phyloP scores from a whole-genome alignment of 1,140 invertebrate species.

The Acromyrmex charruanus region DNA sequence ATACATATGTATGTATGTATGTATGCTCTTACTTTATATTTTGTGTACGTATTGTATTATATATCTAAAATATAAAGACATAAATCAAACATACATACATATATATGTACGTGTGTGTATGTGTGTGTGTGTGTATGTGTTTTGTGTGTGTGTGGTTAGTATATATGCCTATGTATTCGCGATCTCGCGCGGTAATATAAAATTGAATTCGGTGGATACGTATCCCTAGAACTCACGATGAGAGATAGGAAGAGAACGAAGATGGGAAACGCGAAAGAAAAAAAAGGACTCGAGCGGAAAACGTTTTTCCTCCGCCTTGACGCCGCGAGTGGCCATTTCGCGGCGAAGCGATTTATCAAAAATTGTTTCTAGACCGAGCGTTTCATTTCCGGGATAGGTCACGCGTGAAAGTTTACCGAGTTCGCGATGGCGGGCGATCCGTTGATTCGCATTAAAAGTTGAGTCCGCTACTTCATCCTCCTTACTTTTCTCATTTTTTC shows the following conservation, averaged over 20 bases:
- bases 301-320: slow-evolving; percentile 23
- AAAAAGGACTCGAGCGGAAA: slow-evolving; percentile 1
- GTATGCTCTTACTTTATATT: not conserved
- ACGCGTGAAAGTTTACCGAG: slow-evolving; percentile 41
- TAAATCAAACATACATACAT: not conserved
- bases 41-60: not conserved
- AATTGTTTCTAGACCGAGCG: slow-evolving; percentile 55
- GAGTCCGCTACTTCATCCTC: not conserved
- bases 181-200: slow-evolving; percentile 70
- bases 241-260: not conserved
- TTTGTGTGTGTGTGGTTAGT: too few relatives aligned
- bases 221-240: not conserved
- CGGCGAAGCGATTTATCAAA: slow-evolving; percentile 44
- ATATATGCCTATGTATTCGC: not conserved
- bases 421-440: slow-evolving; percentile 41
- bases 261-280: not conserved
- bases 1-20: not conserved
- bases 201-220: slow-evolving; percentile 69
- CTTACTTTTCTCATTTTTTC: slow-evolving; percentile 4
- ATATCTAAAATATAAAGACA: not conserved
- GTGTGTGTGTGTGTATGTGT: too few relatives aligned
- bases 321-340: slow-evolving; percentile 1
- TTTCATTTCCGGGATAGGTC: slow-evolving; percentile 49
- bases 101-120: too few relatives aligned
- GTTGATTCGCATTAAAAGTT: slow-evolving; percentile 62